A percentile compares a stretch with the other conserved stretches of the same genome.
Evolutionary conservation across 2,888 invertebrate genomes (phyloP).

Genomic region (Sinhomidia bicolor): DNA sequence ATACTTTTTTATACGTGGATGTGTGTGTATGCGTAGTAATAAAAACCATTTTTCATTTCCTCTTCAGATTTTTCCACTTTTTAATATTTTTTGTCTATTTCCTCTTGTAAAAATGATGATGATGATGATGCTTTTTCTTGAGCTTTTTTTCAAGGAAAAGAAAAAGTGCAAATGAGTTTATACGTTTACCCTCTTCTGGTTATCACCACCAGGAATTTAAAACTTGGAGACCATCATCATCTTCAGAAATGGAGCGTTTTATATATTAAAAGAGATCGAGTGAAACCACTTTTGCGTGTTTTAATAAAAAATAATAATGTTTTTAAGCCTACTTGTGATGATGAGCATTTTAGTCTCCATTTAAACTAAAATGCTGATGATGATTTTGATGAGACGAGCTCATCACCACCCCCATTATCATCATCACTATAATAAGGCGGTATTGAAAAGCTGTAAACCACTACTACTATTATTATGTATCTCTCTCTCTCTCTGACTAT

Average conservation of each 20-base stretch:
- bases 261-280: too few relatives aligned
- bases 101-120: not conserved
- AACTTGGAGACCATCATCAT: too few relatives aligned
- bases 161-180: not conserved
- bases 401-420: not conserved
- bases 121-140: not conserved
- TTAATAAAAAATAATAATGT: too few relatives aligned
- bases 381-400: not conserved
- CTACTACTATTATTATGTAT: too few relatives aligned
- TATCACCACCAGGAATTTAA: not conserved
- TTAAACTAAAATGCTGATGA: not conserved
- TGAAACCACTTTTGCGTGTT: too few relatives aligned
- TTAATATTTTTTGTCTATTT: not conserved
- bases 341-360: not conserved
- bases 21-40: not conserved
- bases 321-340: not conserved
- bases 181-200: not conserved
- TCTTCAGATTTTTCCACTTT: not conserved
- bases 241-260: too few relatives aligned
- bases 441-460: slow-evolving; percentile 10
- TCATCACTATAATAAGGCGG: not conserved
- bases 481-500: too few relatives aligned
- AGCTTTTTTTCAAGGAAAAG: not conserved
- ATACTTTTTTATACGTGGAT: not conserved
- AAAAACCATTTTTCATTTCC: slow-evolving; percentile 41